Conservation (phyloP, 2,888 invertebrate species). For the Nebria salina region DNA sequence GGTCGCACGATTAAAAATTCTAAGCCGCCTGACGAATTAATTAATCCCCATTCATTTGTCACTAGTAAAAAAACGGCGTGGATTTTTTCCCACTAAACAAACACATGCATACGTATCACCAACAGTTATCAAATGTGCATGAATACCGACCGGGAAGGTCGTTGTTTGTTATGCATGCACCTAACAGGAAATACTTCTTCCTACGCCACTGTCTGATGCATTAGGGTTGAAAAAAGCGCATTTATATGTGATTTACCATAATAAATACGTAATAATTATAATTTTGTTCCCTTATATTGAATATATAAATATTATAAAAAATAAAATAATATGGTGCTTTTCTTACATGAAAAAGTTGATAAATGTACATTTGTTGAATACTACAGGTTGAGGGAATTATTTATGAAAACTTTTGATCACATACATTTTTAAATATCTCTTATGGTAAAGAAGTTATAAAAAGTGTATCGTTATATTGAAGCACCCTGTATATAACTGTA, state of each 20-base stretch:
- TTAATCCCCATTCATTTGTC: slow-evolving; percentile 43
- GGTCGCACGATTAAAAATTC: slow-evolving; percentile 40
- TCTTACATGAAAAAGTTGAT: no score
- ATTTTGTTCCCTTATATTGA: no score
- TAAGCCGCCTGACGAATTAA: slow-evolving; percentile 36
- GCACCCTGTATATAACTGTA: no score
- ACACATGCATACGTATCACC: not conserved
- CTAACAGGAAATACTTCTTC: slow-evolving; percentile 16
- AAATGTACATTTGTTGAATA: no score
- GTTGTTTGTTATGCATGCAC: slow-evolving; percentile 15
- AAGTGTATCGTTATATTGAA: no score
- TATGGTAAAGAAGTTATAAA: no score
- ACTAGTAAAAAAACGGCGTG: slow-evolving; percentile 41
- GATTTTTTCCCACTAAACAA: slow-evolving; percentile 31
- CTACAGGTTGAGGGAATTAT: no score
- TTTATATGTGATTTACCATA: not conserved
- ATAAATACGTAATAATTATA: no score
- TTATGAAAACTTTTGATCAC: no score
- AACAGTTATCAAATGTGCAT: slow-evolving; percentile 11
- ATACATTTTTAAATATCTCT: no score
- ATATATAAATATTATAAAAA: no score
- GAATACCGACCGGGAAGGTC: slow-evolving; percentile 23
- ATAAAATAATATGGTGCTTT: no score
- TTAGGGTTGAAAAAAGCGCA: not conserved
- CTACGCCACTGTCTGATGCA: slow-evolving; percentile 4